Evolutionary conservation across 2,113 vertebrate species (phyloP).

Genomic region (Eleginops maclovinus): DNA sequence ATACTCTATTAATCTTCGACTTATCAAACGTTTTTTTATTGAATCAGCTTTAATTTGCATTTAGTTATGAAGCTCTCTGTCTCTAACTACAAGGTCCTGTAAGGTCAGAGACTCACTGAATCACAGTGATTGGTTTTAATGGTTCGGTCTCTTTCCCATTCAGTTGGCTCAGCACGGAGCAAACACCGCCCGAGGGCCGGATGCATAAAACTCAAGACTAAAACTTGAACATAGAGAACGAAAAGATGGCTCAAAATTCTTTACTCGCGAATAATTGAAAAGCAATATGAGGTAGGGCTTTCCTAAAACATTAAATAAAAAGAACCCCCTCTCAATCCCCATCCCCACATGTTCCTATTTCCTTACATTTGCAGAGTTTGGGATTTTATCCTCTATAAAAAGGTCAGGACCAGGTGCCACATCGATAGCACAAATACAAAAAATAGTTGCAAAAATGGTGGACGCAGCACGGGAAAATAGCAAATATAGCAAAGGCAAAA

Average conservation of each 20-base stretch:
- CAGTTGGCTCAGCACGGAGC: not conserved
- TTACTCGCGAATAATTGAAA: not conserved
- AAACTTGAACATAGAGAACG: not conserved
- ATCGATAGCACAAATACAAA: too few species aligned
- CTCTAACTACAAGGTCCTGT: not conserved
- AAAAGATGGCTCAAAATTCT: not conserved
- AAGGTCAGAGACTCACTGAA: not conserved
- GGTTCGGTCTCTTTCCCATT: not conserved
- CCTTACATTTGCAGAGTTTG: too few species aligned
- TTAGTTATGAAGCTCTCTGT: not conserved
- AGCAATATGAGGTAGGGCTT: not conserved
- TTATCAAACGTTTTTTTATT: not conserved
- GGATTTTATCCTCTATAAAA: too few species aligned
- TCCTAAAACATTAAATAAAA: too few species aligned
- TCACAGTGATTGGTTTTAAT: not conserved
- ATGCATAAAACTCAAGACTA: not conserved
- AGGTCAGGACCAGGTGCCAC: too few species aligned
- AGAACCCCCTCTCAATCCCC: too few species aligned
- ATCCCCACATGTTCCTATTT: too few species aligned
- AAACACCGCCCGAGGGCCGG: not conserved
- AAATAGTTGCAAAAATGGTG: too few species aligned
- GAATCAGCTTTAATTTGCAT: constrained; percentile 6
- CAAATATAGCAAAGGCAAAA: too few species aligned
- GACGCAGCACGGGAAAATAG: too few species aligned
- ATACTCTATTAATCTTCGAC: not conserved